Evolutionary conservation across 2,797 vertebrate species (phyloP), one percentile per base, ranked within the genome.

Genomic region (Smutsia temminckii): DNA sequence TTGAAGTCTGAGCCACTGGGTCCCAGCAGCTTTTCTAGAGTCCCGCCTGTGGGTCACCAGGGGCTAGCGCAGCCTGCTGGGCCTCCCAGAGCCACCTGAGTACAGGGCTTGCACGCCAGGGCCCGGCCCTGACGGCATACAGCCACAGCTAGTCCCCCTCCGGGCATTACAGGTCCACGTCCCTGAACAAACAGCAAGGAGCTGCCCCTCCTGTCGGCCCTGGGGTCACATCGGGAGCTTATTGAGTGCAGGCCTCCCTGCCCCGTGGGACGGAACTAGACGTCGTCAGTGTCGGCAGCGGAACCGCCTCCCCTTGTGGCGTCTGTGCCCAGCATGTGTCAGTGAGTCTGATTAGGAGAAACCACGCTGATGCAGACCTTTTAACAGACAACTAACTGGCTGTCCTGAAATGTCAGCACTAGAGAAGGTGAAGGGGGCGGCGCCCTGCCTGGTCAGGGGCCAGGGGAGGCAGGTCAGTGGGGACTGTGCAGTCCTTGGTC

Each of bases 311-410:
- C 1, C 20, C 20, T 5, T 0, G 11, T 46, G 21, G 59, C 29
- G 8, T 23, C 40, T 1, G 32, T 37, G 14, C 11, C 75, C 40
- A 51, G 8, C 25, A 34, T 12, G 40, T 29, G 32, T 29, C 27
- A 72, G 5, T 8, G n/a, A n/a, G 51, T 37, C 78, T 34, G 40
- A 34, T 32, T 1, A 3, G 6, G 64, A 64, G 85, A n/a, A 46
- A 32, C 61, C 6, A 16, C n/a, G 29, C 3, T 0, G 0, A 1
- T 5, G 51, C 0, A 32, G 29, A 55, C 5, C 16, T 74, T 63
- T 17, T 16, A 46, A 53, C 59, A 40, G 64, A 59, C 61, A 29
- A 27, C 5, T 4, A 46, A 46, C 11, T 46, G 63, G 34, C 9
- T 14, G 2, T 40, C 12, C 10, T 18, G 27, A 51, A 53, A 37